Evolutionary conservation across 2,113 vertebrate genomes (phyloP), one percentile per base, ranked within the genome.

Genomic region (Platichthys stellatus): DNA sequence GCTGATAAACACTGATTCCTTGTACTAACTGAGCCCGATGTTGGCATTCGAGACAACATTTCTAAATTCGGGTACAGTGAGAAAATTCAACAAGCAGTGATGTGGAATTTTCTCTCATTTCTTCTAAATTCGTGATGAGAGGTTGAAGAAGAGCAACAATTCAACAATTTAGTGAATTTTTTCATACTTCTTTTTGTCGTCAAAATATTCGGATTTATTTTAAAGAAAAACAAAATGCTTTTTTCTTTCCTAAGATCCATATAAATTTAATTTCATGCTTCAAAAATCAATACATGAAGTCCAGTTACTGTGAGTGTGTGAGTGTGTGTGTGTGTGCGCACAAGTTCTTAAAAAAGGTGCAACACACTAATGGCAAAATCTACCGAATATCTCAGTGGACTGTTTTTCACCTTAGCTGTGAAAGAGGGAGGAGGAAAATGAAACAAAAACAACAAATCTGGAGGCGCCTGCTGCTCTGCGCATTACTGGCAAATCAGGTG

Each of bases 1-100:
- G 76, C 73, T 82, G 80, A 87, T 86, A 87, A 83, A 88, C 90
- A 84, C 85, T 88, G 78, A 90, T 90, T 90, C 81, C 78, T 88
- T 89, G 72, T 81, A 88, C 83, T 88, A 91, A 87, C 84, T 53
- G 82, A 84, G 89, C 66, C 74, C 81, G 82, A 65, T 80, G 78
- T 87, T 75, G 78, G 85, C 76, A 80, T 60, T 20, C 8, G 23
- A 79, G 71, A 69, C 76, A 84, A 80, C 28, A 84, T 85, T 82
- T 92, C 86, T 90, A 88, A 90, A 91, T 81, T 78, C 76, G 83
- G 82, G 82, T 84, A 67, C 77, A 81, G 70, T 85, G 83, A 84
- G 76, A 90, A 90, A 84, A 72, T 76, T 76, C 63, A 62, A 67
- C 72, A 47, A 47, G 64, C 74, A 63, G 81, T 81, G 65, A 86